phyloP scores from a whole-genome alignment of 1,140 invertebrate species.

The Sitobion miscanthi region DNA sequence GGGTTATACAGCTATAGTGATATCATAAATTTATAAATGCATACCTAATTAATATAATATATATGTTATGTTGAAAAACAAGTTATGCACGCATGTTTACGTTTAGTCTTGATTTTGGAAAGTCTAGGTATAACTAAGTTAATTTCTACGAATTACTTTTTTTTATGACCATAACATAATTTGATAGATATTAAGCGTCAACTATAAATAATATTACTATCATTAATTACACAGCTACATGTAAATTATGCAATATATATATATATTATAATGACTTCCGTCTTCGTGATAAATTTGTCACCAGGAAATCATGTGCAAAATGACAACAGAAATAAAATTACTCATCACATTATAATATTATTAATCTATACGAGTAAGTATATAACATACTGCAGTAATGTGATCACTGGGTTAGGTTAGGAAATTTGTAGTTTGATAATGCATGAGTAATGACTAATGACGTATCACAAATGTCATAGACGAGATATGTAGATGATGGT shows the following conservation, averaged over 20 bases:
- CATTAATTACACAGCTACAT: background rate
- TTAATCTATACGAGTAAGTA: background rate
- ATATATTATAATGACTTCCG: background rate
- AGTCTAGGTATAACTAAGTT: background rate
- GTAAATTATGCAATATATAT: no score
- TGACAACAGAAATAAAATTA: background rate
- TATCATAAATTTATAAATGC: no score
- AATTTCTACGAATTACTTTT: background rate
- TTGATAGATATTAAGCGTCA: background rate
- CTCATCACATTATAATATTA: background rate
- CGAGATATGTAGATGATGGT: background rate
- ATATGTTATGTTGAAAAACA: background rate
- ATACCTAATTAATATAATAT: no score
- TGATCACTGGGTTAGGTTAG: background rate
- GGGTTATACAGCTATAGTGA: no score
- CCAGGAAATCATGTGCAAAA: background rate
- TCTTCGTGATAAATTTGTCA: background rate
- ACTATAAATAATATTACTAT: background rate
- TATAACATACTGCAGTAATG: background rate
- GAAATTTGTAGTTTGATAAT: background rate
- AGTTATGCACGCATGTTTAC: background rate
- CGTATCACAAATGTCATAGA: background rate
- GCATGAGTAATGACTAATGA: background rate
- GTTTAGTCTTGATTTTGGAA: background rate
- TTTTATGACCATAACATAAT: background rate